phyloP scores from a whole-genome alignment of 2,113 vertebrate genomes.

The Protomyctophum bolini region DNA sequence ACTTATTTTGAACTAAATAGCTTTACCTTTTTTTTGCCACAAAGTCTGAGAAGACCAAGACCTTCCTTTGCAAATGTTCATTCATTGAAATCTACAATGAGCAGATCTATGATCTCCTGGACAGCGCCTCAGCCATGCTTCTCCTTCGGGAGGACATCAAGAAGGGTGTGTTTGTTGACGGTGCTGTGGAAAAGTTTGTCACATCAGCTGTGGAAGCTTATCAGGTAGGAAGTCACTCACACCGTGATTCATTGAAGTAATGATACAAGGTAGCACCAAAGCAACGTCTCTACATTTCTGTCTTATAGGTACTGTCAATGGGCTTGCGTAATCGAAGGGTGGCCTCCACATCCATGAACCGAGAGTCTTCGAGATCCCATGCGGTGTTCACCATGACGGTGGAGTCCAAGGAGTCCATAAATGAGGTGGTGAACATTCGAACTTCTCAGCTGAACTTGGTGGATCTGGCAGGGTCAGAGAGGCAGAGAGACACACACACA shows the following conservation, averaged over 20 bases:
- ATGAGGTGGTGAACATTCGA: conserved; percentile 89
- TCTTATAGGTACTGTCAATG: conserved; percentile 88
- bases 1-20: conserved; percentile 1
- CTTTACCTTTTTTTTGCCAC: conserved; percentile 29
- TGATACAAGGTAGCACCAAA: not conserved
- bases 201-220: conserved; percentile 93
- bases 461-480: conserved; percentile 94
- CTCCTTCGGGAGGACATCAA: conserved; percentile 96
- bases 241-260: not conserved
- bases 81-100: conserved; percentile 99
- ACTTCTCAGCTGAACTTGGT: conserved; percentile 93
- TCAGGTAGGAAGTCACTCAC: conserved; percentile 79
- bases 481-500: conserved; percentile 91
- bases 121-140: conserved; percentile 90
- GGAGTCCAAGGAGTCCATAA: conserved; percentile 91
- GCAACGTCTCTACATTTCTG: not conserved
- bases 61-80: conserved; percentile 96
- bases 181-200: conserved; percentile 90
- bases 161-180: conserved; percentile 94
- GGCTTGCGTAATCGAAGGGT: conserved; percentile 95
- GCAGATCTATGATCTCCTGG: conserved; percentile 94
- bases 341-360: conserved; percentile 96
- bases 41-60: conserved; percentile 87
- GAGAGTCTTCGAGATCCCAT: conserved; percentile 94
- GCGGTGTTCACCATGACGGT: conserved; percentile 94